A percentile compares a stretch with the other conserved stretches of the same genome.
Conservation (phyloP, 1,140 invertebrate species). For the Geopemphigus sp. region DNA sequence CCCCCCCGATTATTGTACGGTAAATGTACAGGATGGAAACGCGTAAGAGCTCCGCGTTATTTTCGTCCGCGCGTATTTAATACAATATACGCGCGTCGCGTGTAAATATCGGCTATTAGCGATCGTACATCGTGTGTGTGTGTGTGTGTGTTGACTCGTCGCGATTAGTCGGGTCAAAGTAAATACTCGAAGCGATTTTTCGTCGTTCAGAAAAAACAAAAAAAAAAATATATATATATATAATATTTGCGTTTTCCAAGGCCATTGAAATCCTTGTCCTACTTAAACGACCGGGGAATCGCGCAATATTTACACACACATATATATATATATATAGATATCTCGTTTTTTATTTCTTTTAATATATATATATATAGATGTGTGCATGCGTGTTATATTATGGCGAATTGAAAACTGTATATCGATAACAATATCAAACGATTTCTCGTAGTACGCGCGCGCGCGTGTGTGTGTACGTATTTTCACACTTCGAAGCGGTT, state of each 20-base stretch:
- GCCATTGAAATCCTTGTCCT: slow-evolving; percentile 26
- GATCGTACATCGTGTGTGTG: background rate
- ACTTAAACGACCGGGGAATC: background rate
- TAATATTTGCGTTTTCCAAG: slow-evolving; percentile 6
- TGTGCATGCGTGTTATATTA: too few relatives aligned
- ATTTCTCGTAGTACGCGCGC: background rate
- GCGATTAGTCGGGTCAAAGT: background rate
- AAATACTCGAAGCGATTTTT: background rate
- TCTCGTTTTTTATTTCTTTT: background rate
- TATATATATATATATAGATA: background rate
- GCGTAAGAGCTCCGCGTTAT: background rate
- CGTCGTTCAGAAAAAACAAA: background rate
- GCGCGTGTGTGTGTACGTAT: too few relatives aligned
- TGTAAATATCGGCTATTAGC: background rate
- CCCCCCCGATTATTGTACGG: too few relatives aligned
- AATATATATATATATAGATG: background rate
- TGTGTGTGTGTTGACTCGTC: background rate
- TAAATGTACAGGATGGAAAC: too few relatives aligned
- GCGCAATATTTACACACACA: background rate
- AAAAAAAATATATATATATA: background rate
- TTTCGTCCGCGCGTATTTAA: background rate
- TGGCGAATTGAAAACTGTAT: background rate
- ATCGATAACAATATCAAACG: background rate
- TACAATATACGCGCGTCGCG: background rate
- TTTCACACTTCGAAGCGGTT: too few relatives aligned